Conservation (phyloP, 2,888 invertebrate genomes). For the Platerodrilus igneus region DNA sequence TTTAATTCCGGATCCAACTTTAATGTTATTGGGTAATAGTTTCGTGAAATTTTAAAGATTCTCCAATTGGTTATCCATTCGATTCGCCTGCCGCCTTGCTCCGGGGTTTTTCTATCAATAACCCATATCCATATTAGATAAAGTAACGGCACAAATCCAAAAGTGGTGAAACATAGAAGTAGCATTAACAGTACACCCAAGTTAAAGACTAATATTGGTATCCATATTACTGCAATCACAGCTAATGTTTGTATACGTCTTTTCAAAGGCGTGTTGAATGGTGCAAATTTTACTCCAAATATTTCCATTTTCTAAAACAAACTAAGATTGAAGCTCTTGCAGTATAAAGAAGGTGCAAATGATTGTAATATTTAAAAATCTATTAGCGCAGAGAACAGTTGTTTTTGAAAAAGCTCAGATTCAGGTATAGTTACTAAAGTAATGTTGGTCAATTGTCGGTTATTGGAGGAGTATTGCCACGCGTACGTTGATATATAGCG, state of each 20-base stretch:
- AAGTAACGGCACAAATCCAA: slow-evolving; percentile 53
- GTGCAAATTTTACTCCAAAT: slow-evolving; percentile 81
- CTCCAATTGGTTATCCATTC: slow-evolving; percentile 55
- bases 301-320: slow-evolving; percentile 48
- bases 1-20: slow-evolving; percentile 82
- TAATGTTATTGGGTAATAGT: slow-evolving; percentile 82
- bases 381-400: too few relatives aligned
- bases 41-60: slow-evolving; percentile 69
- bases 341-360: too few relatives aligned
- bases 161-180: slow-evolving; percentile 54
- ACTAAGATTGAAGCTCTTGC: too few relatives aligned
- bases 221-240: slow-evolving; percentile 69
- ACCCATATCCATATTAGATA: slow-evolving; percentile 61
- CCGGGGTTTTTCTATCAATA: slow-evolving; percentile 57
- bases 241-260: slow-evolving; percentile 81
- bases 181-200: slow-evolving; percentile 54
- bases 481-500: too few relatives aligned
- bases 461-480: too few relatives aligned
- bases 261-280: slow-evolving; percentile 66
- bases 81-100: slow-evolving; percentile 51
- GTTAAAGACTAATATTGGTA: slow-evolving; percentile 61
- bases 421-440: too few relatives aligned
- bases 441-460: too few relatives aligned
- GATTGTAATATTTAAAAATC: too few relatives aligned
- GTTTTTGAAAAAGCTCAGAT: too few relatives aligned